These are phyloP conservation scores for Petrocephalus microphthalmus DNA, from an alignment of 2,113 vertebrate genomes.

Conservation along the genomic window DNA sequence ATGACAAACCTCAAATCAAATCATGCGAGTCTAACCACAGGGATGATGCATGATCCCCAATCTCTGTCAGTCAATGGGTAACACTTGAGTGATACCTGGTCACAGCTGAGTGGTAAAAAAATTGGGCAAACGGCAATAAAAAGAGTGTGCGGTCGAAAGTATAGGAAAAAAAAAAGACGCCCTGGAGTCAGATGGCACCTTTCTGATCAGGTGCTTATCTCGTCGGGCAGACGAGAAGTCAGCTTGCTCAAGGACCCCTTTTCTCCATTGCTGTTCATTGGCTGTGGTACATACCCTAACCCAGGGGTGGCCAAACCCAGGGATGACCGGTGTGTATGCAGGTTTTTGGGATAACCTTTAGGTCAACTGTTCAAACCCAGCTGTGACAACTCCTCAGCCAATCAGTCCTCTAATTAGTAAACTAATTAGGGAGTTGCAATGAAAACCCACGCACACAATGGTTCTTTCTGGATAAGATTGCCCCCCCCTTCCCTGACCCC, in stretches of 20 bases:
- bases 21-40: constrained; percentile 38
- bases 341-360: no score
- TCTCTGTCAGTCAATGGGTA: constrained; percentile 36
- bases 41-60: constrained; percentile 42
- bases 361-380: no score
- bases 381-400: no score
- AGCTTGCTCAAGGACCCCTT: not conserved
- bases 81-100: constrained; percentile 33
- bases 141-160: constrained; percentile 15
- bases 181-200: not conserved
- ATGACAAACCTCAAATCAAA: constrained; percentile 43
- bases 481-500: not conserved
- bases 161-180: not conserved
- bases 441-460: no score
- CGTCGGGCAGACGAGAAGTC: not conserved
- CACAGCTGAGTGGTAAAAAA: constrained; percentile 33
- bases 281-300: not conserved
- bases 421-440: no score
- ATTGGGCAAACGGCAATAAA: constrained; percentile 18
- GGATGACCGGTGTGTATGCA: no score
- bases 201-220: constrained; percentile 9
- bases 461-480: no score
- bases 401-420: no score
- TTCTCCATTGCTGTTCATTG: not conserved
- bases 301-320: no score